Conservation (phyloP, 2,888 invertebrate species). For the Catocala sponsa region DNA sequence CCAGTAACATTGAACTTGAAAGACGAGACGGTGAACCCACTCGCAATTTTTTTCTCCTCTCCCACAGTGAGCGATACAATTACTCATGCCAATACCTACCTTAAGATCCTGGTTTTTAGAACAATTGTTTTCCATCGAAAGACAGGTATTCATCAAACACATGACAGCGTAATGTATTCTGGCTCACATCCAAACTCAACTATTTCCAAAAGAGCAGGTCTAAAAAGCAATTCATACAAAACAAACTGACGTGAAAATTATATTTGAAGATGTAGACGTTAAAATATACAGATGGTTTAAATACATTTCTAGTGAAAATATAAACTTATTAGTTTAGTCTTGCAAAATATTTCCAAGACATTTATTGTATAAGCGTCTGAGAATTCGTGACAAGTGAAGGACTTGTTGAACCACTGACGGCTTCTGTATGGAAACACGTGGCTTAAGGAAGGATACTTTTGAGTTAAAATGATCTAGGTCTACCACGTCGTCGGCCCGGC, state of each 20-base stretch:
- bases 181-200: conserved; percentile 63
- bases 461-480: no score
- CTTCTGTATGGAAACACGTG: background rate
- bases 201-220: conserved; percentile 47
- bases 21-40: conserved; percentile 62
- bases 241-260: conserved; percentile 17
- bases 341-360: conserved; percentile 18
- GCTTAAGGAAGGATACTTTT: no score
- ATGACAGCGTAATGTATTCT: conserved; percentile 58
- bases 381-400: conserved; percentile 27
- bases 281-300: conserved; percentile 10
- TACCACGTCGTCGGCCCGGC: no score
- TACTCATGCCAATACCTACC: conserved; percentile 33
- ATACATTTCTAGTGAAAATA: conserved; percentile 19
- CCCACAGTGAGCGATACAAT: conserved; percentile 29
- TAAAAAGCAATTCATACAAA: conserved; percentile 35
- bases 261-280: conserved; percentile 15
- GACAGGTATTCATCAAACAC: conserved; percentile 41
- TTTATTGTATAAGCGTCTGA: conserved; percentile 32
- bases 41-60: conserved; percentile 18
- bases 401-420: background rate
- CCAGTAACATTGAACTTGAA: conserved; percentile 79
- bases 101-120: conserved; percentile 39
- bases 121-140: conserved; percentile 39
- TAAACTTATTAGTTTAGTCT: conserved; percentile 16